Evolutionary conservation across 2,113 vertebrate genomes (phyloP).

Genomic region (Sylvietta virens): DNA sequence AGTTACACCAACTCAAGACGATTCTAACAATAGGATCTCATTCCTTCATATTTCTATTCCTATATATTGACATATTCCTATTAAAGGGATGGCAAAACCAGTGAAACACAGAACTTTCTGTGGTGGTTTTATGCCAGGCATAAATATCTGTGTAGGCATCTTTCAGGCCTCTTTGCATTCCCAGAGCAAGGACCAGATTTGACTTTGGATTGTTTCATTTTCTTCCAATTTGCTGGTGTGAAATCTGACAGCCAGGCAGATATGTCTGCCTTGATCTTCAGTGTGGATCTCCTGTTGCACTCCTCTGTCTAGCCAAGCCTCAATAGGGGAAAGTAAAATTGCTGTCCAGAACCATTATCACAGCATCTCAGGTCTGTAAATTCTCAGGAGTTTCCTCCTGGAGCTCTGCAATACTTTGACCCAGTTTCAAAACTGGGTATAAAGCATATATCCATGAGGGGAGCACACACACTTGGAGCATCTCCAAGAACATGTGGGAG

Average conservation of each 20-base stretch:
- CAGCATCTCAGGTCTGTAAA: neutral
- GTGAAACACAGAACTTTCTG: neutral
- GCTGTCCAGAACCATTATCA: neutral
- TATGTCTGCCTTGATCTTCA: neutral
- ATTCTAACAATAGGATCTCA: neutral
- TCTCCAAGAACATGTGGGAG: slow-evolving; percentile 46
- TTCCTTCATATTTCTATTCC: neutral
- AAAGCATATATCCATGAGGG: neutral
- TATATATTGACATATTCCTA: neutral
- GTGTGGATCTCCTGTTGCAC: neutral
- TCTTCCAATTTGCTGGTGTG: neutral
- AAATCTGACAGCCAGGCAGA: slow-evolving; percentile 26
- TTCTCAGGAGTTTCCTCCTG: neutral
- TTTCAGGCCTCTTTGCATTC: neutral
- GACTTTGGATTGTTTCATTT: neutral
- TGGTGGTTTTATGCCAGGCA: neutral
- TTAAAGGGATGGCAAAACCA: neutral
- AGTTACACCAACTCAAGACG: neutral
- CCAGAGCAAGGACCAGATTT: neutral
- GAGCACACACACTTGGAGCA: slow-evolving; percentile 16
- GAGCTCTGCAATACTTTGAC: neutral
- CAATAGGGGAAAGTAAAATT: neutral
- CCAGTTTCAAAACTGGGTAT: neutral
- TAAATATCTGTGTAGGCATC: neutral
- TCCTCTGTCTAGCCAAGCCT: neutral